Conservation (phyloP, 2,888 invertebrate species). For the Diachrysia chrysitis region DNA sequence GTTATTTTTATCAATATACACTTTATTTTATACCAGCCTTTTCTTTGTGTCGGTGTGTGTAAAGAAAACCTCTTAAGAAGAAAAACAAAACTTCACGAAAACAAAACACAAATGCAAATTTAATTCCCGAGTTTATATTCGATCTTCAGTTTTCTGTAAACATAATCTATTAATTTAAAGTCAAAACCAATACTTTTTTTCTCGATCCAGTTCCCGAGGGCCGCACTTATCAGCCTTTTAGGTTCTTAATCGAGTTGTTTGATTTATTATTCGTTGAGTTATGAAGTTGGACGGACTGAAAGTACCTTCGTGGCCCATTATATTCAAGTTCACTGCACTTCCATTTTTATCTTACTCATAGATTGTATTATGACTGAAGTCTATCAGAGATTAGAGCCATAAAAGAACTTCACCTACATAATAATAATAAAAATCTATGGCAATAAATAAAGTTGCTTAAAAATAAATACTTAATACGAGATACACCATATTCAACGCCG, state of each 20-base stretch:
- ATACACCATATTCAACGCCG: too few species aligned
- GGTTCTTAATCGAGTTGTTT: constrained; percentile 26
- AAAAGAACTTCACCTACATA: too few species aligned
- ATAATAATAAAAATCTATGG: too few species aligned
- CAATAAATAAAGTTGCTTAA: too few species aligned
- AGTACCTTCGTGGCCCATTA: constrained; percentile 9
- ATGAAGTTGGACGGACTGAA: constrained; percentile 8
- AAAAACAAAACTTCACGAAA: not conserved
- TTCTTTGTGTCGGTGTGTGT: too few species aligned
- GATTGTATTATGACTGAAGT: not conserved
- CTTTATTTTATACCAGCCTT: too few species aligned
- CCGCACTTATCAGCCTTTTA: constrained; percentile 25
- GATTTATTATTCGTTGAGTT: constrained; percentile 22
- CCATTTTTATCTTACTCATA: not conserved
- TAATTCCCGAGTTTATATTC: not conserved
- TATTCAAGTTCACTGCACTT: constrained; percentile 3
- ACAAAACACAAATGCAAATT: not conserved
- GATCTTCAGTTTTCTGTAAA: not conserved
- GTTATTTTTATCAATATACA: too few species aligned
- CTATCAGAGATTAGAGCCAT: too few species aligned
- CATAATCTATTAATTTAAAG: not conserved
- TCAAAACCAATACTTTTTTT: constrained; percentile 1
- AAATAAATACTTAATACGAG: too few species aligned
- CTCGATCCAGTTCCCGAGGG: not conserved
- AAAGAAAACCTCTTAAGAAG: not conserved